Evolutionary conservation across 2,797 vertebrate genomes (phyloP).

Genomic region (Crenuchus spilurus): DNA sequence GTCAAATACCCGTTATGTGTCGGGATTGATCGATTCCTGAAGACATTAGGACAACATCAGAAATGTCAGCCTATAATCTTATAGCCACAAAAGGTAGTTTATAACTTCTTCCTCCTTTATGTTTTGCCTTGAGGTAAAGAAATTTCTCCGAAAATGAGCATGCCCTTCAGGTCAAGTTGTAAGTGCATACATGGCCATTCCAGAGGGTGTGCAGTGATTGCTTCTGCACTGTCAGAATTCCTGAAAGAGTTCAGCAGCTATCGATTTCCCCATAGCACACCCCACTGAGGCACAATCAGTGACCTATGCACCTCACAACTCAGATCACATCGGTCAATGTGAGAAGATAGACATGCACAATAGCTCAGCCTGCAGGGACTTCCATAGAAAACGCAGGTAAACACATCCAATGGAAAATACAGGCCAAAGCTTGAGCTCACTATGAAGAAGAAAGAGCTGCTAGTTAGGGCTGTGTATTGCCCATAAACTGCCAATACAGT

Average conservation of each 20-base stretch:
- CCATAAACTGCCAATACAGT: too few relatives aligned
- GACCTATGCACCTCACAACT: background rate
- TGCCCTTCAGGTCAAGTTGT: background rate
- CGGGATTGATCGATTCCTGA: too few relatives aligned
- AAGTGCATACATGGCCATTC: conserved; percentile 13
- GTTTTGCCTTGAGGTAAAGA: conserved; percentile 6
- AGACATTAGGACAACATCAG: background rate
- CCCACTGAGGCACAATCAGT: conserved; percentile 8
- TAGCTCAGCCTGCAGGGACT: background rate
- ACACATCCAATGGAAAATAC: too few relatives aligned
- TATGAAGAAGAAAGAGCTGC: too few relatives aligned
- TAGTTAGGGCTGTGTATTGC: too few relatives aligned
- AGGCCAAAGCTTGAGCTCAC: too few relatives aligned
- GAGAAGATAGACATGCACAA: conserved; percentile 27
- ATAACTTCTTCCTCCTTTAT: conserved; percentile 3
- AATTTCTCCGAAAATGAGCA: conserved; percentile 10
- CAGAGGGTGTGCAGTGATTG: conserved; percentile 5
- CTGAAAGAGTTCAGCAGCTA: conserved; percentile 14
- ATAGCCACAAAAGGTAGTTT: background rate
- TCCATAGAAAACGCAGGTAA: background rate
- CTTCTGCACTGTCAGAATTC: conserved; percentile 31
- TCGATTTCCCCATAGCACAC: conserved; percentile 22
- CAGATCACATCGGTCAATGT: background rate
- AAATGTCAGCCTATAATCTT: background rate
- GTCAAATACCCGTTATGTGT: too few relatives aligned